Conservation (phyloP, 2,888 invertebrate species). For the Calameuta pallipes region DNA sequence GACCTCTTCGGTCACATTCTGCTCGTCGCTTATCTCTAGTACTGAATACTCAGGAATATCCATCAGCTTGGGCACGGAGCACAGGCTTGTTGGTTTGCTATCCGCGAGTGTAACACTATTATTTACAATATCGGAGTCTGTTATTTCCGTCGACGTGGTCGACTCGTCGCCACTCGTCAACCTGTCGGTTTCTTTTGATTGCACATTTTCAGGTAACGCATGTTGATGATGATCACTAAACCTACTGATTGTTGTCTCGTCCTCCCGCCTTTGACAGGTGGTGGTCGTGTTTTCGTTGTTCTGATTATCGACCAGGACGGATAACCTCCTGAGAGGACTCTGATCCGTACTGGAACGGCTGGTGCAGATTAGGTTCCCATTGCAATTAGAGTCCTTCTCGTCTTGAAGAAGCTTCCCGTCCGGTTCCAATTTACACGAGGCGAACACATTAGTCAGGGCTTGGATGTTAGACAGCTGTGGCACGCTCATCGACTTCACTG, state of each 20-base stretch:
- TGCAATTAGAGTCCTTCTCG: background rate
- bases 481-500: slow-evolving; percentile 42
- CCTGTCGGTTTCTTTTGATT: slow-evolving; percentile 36
- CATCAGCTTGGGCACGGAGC: slow-evolving; percentile 41
- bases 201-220: slow-evolving; percentile 44
- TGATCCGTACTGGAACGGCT: slow-evolving; percentile 4
- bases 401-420: background rate
- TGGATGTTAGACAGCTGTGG: slow-evolving; percentile 43
- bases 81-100: slow-evolving; percentile 26
- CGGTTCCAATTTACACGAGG: slow-evolving; percentile 33
- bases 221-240: slow-evolving; percentile 36
- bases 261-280: slow-evolving; percentile 1
- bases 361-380: slow-evolving; percentile 3
- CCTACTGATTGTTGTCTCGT: slow-evolving; percentile 25
- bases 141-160: slow-evolving; percentile 24
- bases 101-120: background rate
- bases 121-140: slow-evolving; percentile 31
- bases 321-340: background rate
- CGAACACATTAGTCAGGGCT: slow-evolving; percentile 32
- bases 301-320: slow-evolving; percentile 12
- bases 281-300: slow-evolving; percentile 12
- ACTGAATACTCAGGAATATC: slow-evolving; percentile 48
- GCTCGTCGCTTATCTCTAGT: slow-evolving; percentile 36
- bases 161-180: slow-evolving; percentile 29
- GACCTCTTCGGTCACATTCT: slow-evolving; percentile 25